Evolutionary conservation across 2,797 vertebrate genomes (phyloP).

Genomic region (Yasuhikotakia modesta): DNA sequence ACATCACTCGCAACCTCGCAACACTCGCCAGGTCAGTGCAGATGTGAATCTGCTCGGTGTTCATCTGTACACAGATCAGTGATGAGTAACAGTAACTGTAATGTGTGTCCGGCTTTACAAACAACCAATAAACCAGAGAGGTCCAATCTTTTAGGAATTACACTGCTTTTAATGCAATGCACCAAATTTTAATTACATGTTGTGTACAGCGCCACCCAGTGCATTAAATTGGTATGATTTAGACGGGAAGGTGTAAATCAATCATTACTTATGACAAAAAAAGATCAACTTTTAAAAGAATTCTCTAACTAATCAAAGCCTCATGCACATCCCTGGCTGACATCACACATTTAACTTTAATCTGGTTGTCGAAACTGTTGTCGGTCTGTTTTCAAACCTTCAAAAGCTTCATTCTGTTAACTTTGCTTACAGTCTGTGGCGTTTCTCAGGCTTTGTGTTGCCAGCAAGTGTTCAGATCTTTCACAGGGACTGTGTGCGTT

Average conservation of each 20-base stretch:
- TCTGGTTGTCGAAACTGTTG: neutral
- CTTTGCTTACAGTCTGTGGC: neutral
- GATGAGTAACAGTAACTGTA: too few relatives aligned
- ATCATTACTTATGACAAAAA: too few relatives aligned
- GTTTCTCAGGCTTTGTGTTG: slow-evolving; percentile 4
- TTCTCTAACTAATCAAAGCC: neutral
- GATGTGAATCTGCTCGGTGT: neutral
- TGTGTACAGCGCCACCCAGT: too few relatives aligned
- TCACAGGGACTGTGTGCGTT: slow-evolving; percentile 19
- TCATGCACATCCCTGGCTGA: neutral
- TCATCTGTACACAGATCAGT: too few relatives aligned
- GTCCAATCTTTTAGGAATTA: too few relatives aligned
- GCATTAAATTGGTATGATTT: too few relatives aligned
- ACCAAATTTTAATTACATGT: too few relatives aligned
- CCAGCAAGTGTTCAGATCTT: slow-evolving; percentile 3
- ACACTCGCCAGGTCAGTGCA: slow-evolving; percentile 90
- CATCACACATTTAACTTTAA: neutral
- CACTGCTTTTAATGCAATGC: too few relatives aligned
- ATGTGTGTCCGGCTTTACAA: too few relatives aligned
- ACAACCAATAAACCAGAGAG: too few relatives aligned
- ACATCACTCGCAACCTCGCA: slow-evolving; percentile 97
- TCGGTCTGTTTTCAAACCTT: neutral
- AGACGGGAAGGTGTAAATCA: too few relatives aligned
- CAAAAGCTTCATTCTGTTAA: neutral
- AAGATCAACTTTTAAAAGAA: neutral